Conservation (phyloP, 2,888 invertebrate genomes). For the Scrobipalpa costella region DNA sequence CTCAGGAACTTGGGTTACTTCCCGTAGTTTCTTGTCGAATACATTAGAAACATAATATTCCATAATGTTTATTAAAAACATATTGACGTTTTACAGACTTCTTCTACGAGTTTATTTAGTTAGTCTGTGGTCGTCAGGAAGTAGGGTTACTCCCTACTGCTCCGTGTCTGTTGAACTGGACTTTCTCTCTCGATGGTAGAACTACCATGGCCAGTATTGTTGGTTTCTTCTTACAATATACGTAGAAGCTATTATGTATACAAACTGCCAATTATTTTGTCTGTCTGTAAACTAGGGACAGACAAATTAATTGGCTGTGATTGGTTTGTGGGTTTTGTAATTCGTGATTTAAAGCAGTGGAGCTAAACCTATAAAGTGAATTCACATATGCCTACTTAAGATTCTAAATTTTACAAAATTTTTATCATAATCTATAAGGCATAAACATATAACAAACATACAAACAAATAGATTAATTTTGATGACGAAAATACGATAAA, state of each 20-base stretch:
- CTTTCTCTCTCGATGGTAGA: constrained; percentile 13
- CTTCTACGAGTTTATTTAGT: neutral
- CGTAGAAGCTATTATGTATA: neutral
- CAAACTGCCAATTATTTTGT: neutral
- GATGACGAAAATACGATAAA: too few relatives aligned
- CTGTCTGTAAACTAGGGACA: neutral
- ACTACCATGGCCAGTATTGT: neutral
- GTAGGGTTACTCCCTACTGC: neutral
- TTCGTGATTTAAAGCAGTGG: neutral
- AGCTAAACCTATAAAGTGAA: neutral
- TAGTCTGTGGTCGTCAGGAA: neutral
- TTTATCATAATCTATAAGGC: too few relatives aligned
- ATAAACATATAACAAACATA: too few relatives aligned
- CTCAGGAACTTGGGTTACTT: too few relatives aligned
- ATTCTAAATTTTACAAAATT: too few relatives aligned
- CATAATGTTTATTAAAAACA: too few relatives aligned
- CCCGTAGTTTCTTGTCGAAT: too few relatives aligned
- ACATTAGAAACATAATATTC: too few relatives aligned
- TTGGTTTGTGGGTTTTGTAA: neutral
- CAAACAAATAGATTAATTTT: too few relatives aligned
- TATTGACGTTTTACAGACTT: neutral
- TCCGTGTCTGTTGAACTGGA: neutral
- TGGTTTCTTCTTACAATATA: neutral
- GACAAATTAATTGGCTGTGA: neutral
- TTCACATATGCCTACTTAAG: too few relatives aligned